Conservation (phyloP, 2,888 invertebrate genomes). For the Andrena marginata region DNA sequence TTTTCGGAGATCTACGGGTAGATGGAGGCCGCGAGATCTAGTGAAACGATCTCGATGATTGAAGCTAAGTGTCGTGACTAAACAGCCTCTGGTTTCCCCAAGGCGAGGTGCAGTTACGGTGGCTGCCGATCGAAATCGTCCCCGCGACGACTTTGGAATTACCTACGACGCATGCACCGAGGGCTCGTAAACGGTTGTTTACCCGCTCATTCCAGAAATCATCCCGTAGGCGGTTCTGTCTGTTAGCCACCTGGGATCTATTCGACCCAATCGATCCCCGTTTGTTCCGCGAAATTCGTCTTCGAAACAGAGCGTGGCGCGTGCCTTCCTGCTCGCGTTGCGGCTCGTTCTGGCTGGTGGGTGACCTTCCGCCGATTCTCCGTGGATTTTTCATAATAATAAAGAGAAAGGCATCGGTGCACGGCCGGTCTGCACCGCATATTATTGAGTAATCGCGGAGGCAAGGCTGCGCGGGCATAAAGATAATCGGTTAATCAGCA, state of each 20-base stretch:
- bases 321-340: slow-evolving; percentile 5
- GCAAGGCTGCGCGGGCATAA: slow-evolving; percentile 51
- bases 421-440: slow-evolving; percentile 4
- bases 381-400: slow-evolving; percentile 50
- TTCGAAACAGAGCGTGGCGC: slow-evolving; percentile 30
- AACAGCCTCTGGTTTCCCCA: slow-evolving; percentile 66
- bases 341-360: not conserved
- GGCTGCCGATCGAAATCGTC: not conserved
- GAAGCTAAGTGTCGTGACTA: slow-evolving; percentile 42
- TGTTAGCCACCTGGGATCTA: not conserved
- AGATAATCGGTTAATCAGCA: slow-evolving; percentile 53
- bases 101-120: slow-evolving; percentile 50
- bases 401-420: slow-evolving; percentile 51
- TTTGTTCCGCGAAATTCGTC: slow-evolving; percentile 48
- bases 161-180: too few relatives aligned
- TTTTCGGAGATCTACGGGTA: slow-evolving; percentile 32
- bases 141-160: too few relatives aligned
- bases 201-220: too few relatives aligned
- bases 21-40: slow-evolving; percentile 66
- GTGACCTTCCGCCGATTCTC: slow-evolving; percentile 49
- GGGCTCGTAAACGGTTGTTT: too few relatives aligned
- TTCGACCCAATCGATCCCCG: slow-evolving; percentile 39
- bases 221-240: too few relatives aligned
- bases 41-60: slow-evolving; percentile 64
- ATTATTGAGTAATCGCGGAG: slow-evolving; percentile 57